phyloP scores from a whole-genome alignment of 2,797 vertebrate genomes.

The Paedocypris micromegethes region DNA sequence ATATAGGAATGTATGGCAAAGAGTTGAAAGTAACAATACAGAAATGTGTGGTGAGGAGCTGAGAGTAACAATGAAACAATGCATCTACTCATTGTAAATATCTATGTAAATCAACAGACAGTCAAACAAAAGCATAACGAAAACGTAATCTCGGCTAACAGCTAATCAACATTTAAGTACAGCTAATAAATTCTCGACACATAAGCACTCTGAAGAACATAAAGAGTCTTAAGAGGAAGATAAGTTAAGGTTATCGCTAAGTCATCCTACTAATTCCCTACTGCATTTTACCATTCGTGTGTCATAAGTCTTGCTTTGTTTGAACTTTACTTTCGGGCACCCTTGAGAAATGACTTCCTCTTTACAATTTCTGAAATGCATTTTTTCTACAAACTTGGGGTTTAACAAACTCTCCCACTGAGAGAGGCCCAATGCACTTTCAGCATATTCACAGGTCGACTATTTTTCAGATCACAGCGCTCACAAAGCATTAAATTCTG shows the following conservation, averaged over 20 bases:
- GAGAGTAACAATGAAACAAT: too few species aligned
- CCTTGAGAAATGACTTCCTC: not conserved
- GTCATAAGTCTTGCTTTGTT: constrained; percentile 3
- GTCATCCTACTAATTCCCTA: constrained; percentile 8
- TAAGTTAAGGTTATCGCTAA: constrained; percentile 8
- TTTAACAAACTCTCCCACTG: too few species aligned
- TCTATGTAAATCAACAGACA: constrained; percentile 50
- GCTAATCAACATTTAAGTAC: constrained; percentile 54
- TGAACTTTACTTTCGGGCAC: not conserved
- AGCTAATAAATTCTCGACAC: constrained; percentile 61
- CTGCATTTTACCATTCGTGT: not conserved
- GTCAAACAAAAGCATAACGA: constrained; percentile 52
- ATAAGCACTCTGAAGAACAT: constrained; percentile 35
- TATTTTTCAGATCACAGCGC: constrained; percentile 22
- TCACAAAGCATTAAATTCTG: constrained; percentile 24
- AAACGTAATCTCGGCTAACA: constrained; percentile 55
- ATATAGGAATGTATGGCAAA: too few species aligned
- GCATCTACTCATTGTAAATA: constrained; percentile 42
- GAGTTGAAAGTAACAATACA: too few species aligned
- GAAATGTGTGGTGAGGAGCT: too few species aligned
- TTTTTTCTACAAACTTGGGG: too few species aligned
- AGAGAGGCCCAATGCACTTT: not conserved
- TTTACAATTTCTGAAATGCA: not conserved
- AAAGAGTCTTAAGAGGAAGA: constrained; percentile 33
- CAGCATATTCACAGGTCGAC: not conserved